Evolutionary conservation across 2,888 invertebrate species (phyloP).

Genomic region (Pecten maximus): DNA sequence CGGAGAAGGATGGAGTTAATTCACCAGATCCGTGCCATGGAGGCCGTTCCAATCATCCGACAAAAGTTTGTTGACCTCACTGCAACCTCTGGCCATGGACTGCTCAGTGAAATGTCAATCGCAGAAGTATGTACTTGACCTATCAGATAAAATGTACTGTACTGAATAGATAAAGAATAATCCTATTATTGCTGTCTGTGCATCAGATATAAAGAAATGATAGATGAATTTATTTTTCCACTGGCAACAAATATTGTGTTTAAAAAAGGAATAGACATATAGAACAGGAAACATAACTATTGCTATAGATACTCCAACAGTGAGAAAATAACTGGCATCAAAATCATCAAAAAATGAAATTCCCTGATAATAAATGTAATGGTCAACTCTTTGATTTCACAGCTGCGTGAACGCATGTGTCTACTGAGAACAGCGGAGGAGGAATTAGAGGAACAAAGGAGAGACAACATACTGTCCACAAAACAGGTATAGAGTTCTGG

Average conservation of each 20-base stretch:
- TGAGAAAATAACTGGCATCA: no score
- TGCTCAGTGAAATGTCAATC: constrained; percentile 82
- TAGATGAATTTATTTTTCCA: no score
- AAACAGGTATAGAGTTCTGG: constrained; percentile 80
- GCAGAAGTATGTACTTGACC: constrained; percentile 78
- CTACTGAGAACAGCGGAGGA: constrained; percentile 74
- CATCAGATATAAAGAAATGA: no score
- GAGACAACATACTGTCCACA: constrained; percentile 79
- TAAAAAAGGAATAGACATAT: no score
- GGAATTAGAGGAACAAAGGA: constrained; percentile 77
- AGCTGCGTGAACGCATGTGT: constrained; percentile 79
- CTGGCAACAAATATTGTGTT: no score
- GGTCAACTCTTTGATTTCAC: constrained; percentile 31
- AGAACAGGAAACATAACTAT: no score
- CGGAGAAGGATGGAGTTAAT: constrained; percentile 81
- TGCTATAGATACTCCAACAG: no score
- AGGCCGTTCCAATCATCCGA: constrained; percentile 78
- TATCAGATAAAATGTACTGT: no score
- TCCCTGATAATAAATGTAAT: no score
- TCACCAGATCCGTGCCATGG: constrained; percentile 82
- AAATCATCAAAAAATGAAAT: no score
- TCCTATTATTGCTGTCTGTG: no score
- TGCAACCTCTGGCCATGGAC: constrained; percentile 78
- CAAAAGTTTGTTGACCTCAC: constrained; percentile 81
- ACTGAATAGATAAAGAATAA: no score